Evolutionary conservation across 2,888 invertebrate species (phyloP), one percentile per base, ranked within the genome.

Genomic region (Drosophila differens): DNA sequence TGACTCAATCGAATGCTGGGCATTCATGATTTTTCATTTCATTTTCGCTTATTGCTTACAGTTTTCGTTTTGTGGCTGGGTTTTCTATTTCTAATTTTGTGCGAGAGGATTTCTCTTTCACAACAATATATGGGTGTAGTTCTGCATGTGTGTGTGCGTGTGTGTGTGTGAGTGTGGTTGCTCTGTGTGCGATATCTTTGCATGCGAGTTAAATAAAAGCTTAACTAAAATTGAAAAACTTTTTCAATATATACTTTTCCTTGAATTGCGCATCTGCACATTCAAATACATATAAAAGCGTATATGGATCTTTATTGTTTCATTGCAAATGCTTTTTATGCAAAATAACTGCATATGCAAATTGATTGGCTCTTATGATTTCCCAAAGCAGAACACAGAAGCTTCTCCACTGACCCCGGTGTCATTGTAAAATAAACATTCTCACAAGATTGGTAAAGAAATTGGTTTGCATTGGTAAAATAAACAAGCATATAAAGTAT

Each of bases 11-110:
- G 55, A 61, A 63, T 57, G 65, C 72, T 76, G 82, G 74, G 88
- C 76, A 88, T 89, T 87, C 87, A 86, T 87, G 91, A 90, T 86
- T 90, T 90, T 90, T 90, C 90, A 90, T 87, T 87, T 87, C 89
- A 89, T 90, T 90, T 90, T 87, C 87, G 81, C 82, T 87, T 89
- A 86, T 89, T 90, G 89, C 87, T 80, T 82, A 79, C 89, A 77
- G 77, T 82, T 84, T 77, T 82, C 74, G 76, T 90, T 85, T 77
- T 70, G 85, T 76, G 85, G 72, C 59, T 63, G 74, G 60, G 57
- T 74, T 88, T 82, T 69, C 79, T 71, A 74, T 85, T 85, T 85
- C 90, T 90, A 85, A 85, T 85, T 90, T 85, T 70, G 74, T 89
- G 57, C 76, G 54, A 41, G 61, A 51, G 79, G 59, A 75, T 77